Conservation (phyloP, 2,888 invertebrate species). For the Xanthorhoe designata region DNA sequence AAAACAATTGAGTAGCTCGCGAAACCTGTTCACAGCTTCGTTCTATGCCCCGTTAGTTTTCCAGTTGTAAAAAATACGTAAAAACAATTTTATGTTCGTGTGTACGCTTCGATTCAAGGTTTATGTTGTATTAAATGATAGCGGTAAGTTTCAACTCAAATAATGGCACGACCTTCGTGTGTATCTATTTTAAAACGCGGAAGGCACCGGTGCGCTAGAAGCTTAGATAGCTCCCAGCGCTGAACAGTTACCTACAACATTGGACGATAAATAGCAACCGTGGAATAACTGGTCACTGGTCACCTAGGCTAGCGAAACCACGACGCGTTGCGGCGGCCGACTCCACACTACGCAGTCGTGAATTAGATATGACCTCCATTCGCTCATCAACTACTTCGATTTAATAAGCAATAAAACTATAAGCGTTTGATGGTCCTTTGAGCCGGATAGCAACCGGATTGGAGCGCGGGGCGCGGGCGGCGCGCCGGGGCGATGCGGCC, state of each 20-base stretch:
- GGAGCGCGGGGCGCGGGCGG: background rate
- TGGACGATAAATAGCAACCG: constrained; percentile 63
- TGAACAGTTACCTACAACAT: constrained; percentile 65
- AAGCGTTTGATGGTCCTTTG: constrained; percentile 35
- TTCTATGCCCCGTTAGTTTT: constrained; percentile 51
- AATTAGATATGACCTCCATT: constrained; percentile 52
- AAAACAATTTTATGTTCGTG: constrained; percentile 40
- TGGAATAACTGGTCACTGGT: constrained; percentile 51
- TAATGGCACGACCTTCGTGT: constrained; percentile 76
- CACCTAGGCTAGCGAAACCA: constrained; percentile 15
- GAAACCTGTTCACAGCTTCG: constrained; percentile 47
- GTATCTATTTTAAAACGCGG: constrained; percentile 82
- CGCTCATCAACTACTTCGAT: constrained; percentile 40
- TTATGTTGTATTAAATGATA: constrained; percentile 60
- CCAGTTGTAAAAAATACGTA: constrained; percentile 44
- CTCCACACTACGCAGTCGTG: constrained; percentile 37
- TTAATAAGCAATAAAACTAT: constrained; percentile 39
- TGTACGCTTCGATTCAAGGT: constrained; percentile 60
- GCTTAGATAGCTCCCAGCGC: constrained; percentile 67
- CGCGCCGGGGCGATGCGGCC: constrained; percentile 1
- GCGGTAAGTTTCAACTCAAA: constrained; percentile 63
- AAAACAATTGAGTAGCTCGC: constrained; percentile 38
- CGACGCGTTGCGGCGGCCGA: constrained; percentile 44
- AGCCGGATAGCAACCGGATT: constrained; percentile 44
- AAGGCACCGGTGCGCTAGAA: constrained; percentile 75